Evolutionary conservation across 2,888 invertebrate genomes (phyloP).

Genomic region (Invenusta paracnida): DNA sequence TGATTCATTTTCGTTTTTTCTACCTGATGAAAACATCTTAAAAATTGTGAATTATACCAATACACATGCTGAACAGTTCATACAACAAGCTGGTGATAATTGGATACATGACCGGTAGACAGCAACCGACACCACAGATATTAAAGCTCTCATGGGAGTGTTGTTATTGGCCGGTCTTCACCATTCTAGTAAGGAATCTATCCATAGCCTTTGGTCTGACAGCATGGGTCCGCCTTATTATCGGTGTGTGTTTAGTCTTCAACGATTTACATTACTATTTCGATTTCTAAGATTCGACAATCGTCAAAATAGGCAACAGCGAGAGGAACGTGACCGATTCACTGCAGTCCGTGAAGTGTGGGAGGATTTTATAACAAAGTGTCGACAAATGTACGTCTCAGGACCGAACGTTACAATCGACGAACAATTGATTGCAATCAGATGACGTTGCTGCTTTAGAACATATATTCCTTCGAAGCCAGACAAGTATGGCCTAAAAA

Average conservation of each 20-base stretch:
- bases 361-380: conserved; percentile 24
- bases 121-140: neutral
- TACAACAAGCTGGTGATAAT: neutral
- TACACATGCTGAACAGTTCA: neutral
- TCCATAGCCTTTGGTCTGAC: conserved; percentile 15
- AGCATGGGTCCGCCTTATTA: conserved; percentile 22
- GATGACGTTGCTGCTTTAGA: conserved; percentile 15
- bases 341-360: conserved; percentile 33
- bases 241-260: neutral
- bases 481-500: conserved; percentile 11
- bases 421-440: conserved; percentile 9
- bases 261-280: conserved; percentile 3
- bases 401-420: conserved; percentile 30
- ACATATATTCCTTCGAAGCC: conserved; percentile 16
- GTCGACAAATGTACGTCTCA: conserved; percentile 32
- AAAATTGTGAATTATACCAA: neutral
- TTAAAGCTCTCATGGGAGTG: conserved; percentile 6
- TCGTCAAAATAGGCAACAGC: conserved; percentile 20
- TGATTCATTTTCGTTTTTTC: neutral
- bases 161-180: neutral
- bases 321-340: conserved; percentile 19
- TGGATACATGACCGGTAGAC: neutral
- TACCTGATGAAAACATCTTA: neutral
- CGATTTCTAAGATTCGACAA: conserved; percentile 13
- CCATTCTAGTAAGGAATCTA: conserved; percentile 16